A percentile compares a stretch with the other conserved stretches of the same genome.
Evolutionary conservation across 2,113 vertebrate species (phyloP).

Genomic region (Acinonyx jubatus): DNA sequence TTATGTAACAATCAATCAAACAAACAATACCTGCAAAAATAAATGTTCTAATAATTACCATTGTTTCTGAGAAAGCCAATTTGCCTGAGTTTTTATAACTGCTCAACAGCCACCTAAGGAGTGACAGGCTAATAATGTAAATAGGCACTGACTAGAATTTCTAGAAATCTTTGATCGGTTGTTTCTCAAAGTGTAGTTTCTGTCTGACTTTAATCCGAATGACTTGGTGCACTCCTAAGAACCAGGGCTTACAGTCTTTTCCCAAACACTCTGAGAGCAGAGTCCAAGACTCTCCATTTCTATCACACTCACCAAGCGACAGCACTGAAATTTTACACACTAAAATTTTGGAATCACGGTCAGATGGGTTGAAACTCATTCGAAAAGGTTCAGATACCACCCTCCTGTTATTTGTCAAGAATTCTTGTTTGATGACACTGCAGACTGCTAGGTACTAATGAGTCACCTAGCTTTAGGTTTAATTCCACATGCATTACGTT

Average conservation of each 20-base stretch:
- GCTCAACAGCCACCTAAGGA: not conserved
- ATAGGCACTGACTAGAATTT: not conserved
- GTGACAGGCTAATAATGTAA: not conserved
- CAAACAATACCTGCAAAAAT: not conserved
- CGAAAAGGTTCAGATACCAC: not conserved
- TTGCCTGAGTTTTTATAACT: not conserved
- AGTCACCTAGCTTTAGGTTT: not conserved
- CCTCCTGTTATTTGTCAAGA: not conserved
- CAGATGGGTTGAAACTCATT: not conserved
- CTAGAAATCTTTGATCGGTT: not conserved
- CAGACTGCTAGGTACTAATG: not conserved
- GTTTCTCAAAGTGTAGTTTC: not conserved
- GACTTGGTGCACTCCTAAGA: not conserved
- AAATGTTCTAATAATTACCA: not conserved
- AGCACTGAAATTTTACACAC: not conserved
- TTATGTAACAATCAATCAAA: not conserved
- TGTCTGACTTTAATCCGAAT: not conserved
- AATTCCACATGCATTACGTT: not conserved
- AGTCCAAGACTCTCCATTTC: not conserved
- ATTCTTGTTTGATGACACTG: not conserved
- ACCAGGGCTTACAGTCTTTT: not conserved
- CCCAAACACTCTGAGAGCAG: rapidly evolving
- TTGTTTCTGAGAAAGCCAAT: not conserved
- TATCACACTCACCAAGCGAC: not conserved
- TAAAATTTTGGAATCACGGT: not conserved